A percentile compares a stretch with the other conserved stretches of the same genome.
Evolutionary conservation across 2,888 invertebrate genomes (phyloP).

Genomic region (Girardia tigrina): DNA sequence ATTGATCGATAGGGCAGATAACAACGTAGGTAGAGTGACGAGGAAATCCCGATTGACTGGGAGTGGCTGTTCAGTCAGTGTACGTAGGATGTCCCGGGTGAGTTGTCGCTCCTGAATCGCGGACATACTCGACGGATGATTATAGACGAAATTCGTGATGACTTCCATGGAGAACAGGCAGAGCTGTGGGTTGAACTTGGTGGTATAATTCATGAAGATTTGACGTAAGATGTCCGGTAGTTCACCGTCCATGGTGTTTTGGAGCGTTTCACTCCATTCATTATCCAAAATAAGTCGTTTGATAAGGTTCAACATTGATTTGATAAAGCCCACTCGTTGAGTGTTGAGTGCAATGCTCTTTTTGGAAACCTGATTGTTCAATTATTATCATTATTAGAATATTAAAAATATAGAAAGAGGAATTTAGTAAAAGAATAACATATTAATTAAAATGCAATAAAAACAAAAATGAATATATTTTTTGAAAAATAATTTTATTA

Average conservation of each 20-base stretch:
- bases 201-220: slow-evolving; percentile 33
- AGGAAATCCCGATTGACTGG: slow-evolving; percentile 56
- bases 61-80: slow-evolving; percentile 54
- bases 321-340: slow-evolving; percentile 63
- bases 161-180: slow-evolving; percentile 57
- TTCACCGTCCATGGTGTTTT: slow-evolving; percentile 26
- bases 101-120: slow-evolving; percentile 57
- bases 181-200: slow-evolving; percentile 31
- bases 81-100: slow-evolving; percentile 56
- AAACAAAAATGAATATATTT: not conserved
- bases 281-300: slow-evolving; percentile 67
- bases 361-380: not conserved
- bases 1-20: slow-evolving; percentile 68
- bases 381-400: not conserved
- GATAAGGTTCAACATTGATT: slow-evolving; percentile 73
- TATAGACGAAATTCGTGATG: slow-evolving; percentile 64
- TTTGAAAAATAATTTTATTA: not conserved
- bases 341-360: slow-evolving; percentile 25
- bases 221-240: slow-evolving; percentile 30
- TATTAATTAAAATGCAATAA: not conserved
- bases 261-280: slow-evolving; percentile 40
- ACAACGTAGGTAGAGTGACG: slow-evolving; percentile 72
- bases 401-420: not conserved
- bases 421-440: not conserved
- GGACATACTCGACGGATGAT: slow-evolving; percentile 67